Conservation (phyloP, 2,888 invertebrate genomes). For the Bombylius major region DNA sequence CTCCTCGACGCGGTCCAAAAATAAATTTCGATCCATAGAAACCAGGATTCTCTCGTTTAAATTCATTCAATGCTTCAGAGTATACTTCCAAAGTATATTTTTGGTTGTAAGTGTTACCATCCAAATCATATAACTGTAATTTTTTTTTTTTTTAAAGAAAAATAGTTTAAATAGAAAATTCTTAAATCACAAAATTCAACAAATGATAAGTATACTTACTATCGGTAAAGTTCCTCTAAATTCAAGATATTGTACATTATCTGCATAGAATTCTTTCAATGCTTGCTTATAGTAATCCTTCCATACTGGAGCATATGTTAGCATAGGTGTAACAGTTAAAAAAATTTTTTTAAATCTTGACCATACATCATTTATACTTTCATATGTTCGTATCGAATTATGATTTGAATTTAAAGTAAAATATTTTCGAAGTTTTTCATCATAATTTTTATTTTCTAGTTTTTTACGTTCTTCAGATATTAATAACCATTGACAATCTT, state of each 20-base stretch:
- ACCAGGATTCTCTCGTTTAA: conserved; percentile 45
- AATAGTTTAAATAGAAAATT: background rate
- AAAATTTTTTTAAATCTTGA: conserved; percentile 44
- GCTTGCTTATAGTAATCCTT: conserved; percentile 52
- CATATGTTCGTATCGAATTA: conserved; percentile 39
- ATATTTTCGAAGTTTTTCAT: conserved; percentile 40
- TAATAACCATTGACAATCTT: conserved; percentile 38
- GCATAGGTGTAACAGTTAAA: conserved; percentile 38
- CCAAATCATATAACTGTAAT: conserved; percentile 46
- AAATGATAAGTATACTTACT: conserved; percentile 18
- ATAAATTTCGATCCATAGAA: conserved; percentile 58
- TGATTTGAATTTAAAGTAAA: conserved; percentile 42
- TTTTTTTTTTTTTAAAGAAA: background rate
- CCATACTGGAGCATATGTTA: conserved; percentile 51
- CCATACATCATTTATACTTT: conserved; percentile 48
- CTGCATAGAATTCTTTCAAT: conserved; percentile 46
- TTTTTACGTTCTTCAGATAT: conserved; percentile 35
- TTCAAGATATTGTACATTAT: conserved; percentile 59
- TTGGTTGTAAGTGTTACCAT: conserved; percentile 44
- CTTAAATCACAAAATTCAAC: background rate
- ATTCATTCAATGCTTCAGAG: conserved; percentile 43
- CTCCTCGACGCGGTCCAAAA: conserved; percentile 48
- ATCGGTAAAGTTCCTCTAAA: conserved; percentile 48
- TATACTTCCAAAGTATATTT: conserved; percentile 48
- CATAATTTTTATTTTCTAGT: conserved; percentile 35